Base-by-base conservation (phyloP, 2,797 vertebrate genomes). In the Ctenochaetus hawaiiensis region DNA sequence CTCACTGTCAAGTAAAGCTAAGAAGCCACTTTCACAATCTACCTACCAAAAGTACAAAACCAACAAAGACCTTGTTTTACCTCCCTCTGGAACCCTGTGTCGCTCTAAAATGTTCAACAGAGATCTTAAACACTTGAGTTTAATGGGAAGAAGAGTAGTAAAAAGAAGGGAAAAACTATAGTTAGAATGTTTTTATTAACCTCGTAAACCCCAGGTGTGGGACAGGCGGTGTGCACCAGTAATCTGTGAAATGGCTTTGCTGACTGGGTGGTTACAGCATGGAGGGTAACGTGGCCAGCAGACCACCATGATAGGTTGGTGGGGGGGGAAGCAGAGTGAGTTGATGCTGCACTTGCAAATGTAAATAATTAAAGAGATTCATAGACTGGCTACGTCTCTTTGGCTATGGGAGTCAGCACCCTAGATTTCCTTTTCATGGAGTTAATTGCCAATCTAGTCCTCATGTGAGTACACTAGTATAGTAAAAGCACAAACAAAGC, bases 171-270 rank as follows among this genome's bases (percentile, higher is more conserved):
- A 34, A 34, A 93, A 92, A 94, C 94, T 94, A 96, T 90, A 86
- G 88, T 81, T 85, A 92, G 94, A 95, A 94, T 94, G 89, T 95
- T 96, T 96, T 96, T 95, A 96, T 97, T 96, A 96, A 96, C 96
- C 95, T 95, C 93, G 91, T 88, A 93, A 92, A 94, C 87, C 91
- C 93, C 88, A 92, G 90, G 93, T 92, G 92, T 90, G 89, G 87
- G 87, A 75, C 73, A 45, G 89, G 62, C 86, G 90, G 94, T 89
- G 93, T 94, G 95, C 91, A 95, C 92, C 95, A 96, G 93, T 96
- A 96, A 96, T 93, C 96, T 96, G 96, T 96, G 96, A 97, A 97
- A 96, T 96, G 95, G 95, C 92, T 94, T 95, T 90, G 88, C 91
- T 91, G 89, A 93, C 90, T 90, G 89, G 86, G 62, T 89, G 88